A percentile compares a stretch with the other conserved stretches of the same genome.
Conservation (phyloP, 1,140 invertebrate species). For the Teleogryllus occipitalis region DNA sequence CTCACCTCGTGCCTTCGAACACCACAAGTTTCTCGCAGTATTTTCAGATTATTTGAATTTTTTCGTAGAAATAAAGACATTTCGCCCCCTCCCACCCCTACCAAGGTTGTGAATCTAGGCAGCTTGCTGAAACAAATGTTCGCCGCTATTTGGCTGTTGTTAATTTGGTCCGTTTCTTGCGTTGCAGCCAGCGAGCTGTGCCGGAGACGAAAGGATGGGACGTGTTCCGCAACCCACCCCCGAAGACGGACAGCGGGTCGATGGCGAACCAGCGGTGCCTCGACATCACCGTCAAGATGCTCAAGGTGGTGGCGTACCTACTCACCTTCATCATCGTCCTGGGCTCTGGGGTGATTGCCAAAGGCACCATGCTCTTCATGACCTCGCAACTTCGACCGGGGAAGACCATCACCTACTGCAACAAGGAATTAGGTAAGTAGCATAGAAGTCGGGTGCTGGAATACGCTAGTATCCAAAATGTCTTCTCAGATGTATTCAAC, state of each 20-base stretch:
- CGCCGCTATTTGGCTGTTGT: too few relatives aligned
- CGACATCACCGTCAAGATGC: constrained; percentile 73
- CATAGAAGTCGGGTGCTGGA: not conserved
- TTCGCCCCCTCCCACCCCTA: too few relatives aligned
- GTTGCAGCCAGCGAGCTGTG: constrained; percentile 68
- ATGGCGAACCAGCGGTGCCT: constrained; percentile 80
- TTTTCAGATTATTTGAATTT: too few relatives aligned
- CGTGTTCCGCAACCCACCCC: constrained; percentile 83
- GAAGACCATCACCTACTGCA: constrained; percentile 68
- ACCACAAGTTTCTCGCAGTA: too few relatives aligned
- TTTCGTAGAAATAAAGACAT: too few relatives aligned
- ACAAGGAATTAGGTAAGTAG: constrained; percentile 66
- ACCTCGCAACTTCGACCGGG: constrained; percentile 74
- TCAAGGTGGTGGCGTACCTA: constrained; percentile 78
- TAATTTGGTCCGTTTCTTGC: not conserved
- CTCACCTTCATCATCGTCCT: constrained; percentile 79
- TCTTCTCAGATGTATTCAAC: too few relatives aligned
- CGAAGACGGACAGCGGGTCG: constrained; percentile 77
- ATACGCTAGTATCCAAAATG: too few relatives aligned
- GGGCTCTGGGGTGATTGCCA: constrained; percentile 70
- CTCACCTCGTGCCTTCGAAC: too few relatives aligned
- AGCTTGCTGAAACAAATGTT: too few relatives aligned
- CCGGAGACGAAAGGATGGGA: constrained; percentile 92
- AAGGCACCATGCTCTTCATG: constrained; percentile 83
- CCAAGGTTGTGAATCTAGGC: too few relatives aligned